Conservation (phyloP, 1,140 invertebrate genomes). For the Andrena cerasifolii region DNA sequence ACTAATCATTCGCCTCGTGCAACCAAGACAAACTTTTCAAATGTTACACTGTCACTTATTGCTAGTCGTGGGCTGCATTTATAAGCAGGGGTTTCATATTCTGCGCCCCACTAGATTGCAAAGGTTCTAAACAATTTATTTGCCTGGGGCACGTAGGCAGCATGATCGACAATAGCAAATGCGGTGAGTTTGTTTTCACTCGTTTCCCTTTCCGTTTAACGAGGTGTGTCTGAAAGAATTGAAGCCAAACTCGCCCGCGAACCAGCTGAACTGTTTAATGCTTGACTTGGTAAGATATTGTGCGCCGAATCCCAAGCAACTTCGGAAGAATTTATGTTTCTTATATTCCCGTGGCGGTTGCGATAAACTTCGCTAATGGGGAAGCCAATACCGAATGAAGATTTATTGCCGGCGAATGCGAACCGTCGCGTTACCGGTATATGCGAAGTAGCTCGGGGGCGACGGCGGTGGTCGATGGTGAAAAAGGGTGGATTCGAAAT, state of each 20-base stretch:
- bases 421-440: slow-evolving; percentile 5
- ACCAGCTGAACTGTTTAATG: slow-evolving; percentile 5
- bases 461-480: background rate
- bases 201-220: too few species aligned
- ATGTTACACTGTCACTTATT: too few species aligned
- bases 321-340: slow-evolving; percentile 16
- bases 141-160: too few species aligned
- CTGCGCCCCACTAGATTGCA: too few species aligned
- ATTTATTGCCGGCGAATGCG: background rate
- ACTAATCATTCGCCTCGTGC: too few species aligned
- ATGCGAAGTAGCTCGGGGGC: background rate
- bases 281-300: background rate
- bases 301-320: background rate
- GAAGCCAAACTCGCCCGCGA: background rate
- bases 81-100: too few species aligned
- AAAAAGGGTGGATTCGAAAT: slow-evolving; percentile 43
- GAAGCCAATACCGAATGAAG: slow-evolving; percentile 13
- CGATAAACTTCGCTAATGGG: slow-evolving; percentile 24
- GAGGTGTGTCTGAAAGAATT: background rate
- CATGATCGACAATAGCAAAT: too few species aligned
- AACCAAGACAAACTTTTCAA: too few species aligned
- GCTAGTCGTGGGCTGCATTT: too few species aligned
- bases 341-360: background rate
- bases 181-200: too few species aligned
- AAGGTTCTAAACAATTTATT: too few species aligned